phyloP scores from a whole-genome alignment of 1,140 invertebrate species.

The Asbolus verrucosus region DNA sequence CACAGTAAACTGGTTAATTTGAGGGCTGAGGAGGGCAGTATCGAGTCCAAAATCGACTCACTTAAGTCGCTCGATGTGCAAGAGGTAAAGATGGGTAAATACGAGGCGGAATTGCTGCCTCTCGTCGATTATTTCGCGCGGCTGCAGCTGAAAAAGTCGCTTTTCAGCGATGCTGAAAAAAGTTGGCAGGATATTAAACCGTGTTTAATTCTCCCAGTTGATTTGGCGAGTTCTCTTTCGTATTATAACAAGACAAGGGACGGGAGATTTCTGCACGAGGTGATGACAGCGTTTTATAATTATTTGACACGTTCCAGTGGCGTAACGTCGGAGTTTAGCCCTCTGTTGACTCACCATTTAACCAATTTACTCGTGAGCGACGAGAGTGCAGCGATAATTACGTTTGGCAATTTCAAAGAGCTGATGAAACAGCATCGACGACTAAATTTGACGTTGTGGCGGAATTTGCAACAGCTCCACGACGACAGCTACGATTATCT shows the following conservation, averaged over 20 bases:
- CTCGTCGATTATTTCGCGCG: slow-evolving; percentile 50
- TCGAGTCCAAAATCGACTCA: background rate
- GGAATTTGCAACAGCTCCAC: slow-evolving; percentile 57
- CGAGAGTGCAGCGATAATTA: slow-evolving; percentile 23
- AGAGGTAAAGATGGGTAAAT: too few relatives aligned
- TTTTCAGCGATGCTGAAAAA: background rate
- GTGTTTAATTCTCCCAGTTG: slow-evolving; percentile 11
- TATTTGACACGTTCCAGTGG: slow-evolving; percentile 48
- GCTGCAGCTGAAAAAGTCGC: slow-evolving; percentile 11
- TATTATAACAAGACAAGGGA: slow-evolving; percentile 46
- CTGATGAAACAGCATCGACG: slow-evolving; percentile 51
- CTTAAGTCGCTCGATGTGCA: too few relatives aligned
- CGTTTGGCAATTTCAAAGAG: slow-evolving; percentile 56
- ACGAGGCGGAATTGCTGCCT: slow-evolving; percentile 45
- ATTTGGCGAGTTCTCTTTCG: slow-evolving; percentile 28
- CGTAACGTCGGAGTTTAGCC: slow-evolving; percentile 42
- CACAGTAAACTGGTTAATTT: background rate
- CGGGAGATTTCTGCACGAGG: slow-evolving; percentile 48
- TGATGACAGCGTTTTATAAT: slow-evolving; percentile 46
- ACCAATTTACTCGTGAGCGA: slow-evolving; percentile 49
- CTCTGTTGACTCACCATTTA: slow-evolving; percentile 51
- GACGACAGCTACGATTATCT: slow-evolving; percentile 55
- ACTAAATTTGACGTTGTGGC: slow-evolving; percentile 58
- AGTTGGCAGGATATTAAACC: background rate
- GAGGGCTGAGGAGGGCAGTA: background rate